Evolutionary conservation across 2,888 invertebrate species (phyloP), one percentile per base, ranked within the genome.

Genomic region (Tiphia femorata): DNA sequence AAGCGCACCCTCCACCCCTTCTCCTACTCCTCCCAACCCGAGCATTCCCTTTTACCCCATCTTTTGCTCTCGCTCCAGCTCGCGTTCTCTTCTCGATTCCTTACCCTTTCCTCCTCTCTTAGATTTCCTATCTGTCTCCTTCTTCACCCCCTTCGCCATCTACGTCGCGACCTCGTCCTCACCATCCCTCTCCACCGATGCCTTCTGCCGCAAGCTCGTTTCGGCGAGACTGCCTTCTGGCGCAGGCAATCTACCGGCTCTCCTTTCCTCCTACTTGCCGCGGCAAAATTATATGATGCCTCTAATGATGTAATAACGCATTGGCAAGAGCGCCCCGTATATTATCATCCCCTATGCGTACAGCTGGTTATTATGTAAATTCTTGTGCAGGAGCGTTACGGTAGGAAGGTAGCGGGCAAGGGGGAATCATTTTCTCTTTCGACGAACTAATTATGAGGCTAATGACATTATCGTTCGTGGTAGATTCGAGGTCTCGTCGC

Each of bases 281-380:
- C 38, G 44, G 37, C 33, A 43, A 35, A 47, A 50, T 56, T 56
- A 47, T 21, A 23, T 49, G 43, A 50, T 21, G 40, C 17, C 33
- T 33, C 16, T 21, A 16, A 38, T 21, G 23, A 12, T 29, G 40
- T 53, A 48, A 19, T 17, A 25, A 20, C 16, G 10, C 5, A 7
- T 27, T 27, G 10, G 27, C 6, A 27, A 7, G 10, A 27, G 5
- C 10, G 6, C 27, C 27, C 27, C n/a, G n/a, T n/a, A n/a, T n/a
- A n/a, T n/a, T n/a, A n/a, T n/a, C n/a, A n/a, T n/a, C n/a, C n/a
- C n/a, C n/a, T n/a, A n/a, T n/a, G n/a, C n/a, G n/a, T n/a, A n/a
- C n/a, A n/a, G n/a, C n/a, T n/a, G n/a, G n/a, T n/a, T n/a, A n/a
- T n/a, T n/a, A n/a, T n/a, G n/a, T n/a, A n/a, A n/a, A n/a, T n/a